phyloP scores from a whole-genome alignment of 2,888 invertebrate species.

The Drosophila setosimentum region DNA sequence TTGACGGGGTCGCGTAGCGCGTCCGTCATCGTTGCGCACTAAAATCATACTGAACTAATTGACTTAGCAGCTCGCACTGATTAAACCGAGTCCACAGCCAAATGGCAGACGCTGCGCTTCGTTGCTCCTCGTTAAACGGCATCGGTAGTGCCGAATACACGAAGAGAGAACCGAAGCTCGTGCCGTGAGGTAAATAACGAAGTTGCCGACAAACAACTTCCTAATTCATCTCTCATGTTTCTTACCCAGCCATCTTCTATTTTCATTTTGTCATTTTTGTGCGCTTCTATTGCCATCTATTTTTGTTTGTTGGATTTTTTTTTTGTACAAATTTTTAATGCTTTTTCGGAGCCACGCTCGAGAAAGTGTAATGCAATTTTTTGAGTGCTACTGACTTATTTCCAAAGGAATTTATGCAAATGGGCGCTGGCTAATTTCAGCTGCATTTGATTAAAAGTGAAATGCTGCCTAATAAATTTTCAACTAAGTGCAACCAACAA shows the following conservation, averaged over 20 bases:
- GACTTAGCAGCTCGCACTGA: constrained; percentile 83
- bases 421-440: constrained; percentile 66
- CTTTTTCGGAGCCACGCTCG: constrained; percentile 41
- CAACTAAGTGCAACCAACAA: too few relatives aligned
- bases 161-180: constrained; percentile 48
- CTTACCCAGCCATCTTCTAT: constrained; percentile 31
- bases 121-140: constrained; percentile 37
- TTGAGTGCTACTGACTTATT: constrained; percentile 69
- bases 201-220: constrained; percentile 44
- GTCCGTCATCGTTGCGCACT: constrained; percentile 79
- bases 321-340: constrained; percentile 59
- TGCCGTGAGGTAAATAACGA: constrained; percentile 46
- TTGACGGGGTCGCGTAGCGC: constrained; percentile 39
- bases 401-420: constrained; percentile 73
- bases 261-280: constrained; percentile 74
- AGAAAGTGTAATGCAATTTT: constrained; percentile 76
- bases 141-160: constrained; percentile 39
- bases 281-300: constrained; percentile 31
- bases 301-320: constrained; percentile 1
- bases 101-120: constrained; percentile 42
- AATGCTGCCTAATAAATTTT: constrained; percentile 42
- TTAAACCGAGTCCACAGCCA: constrained; percentile 76
- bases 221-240: constrained; percentile 1
- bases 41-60: constrained; percentile 85
- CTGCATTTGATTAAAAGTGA: constrained; percentile 59